Percentiles rank a stretch among this genome's conserved stretches.
These are phyloP conservation scores for Myxocyprinus asiaticus DNA, from an alignment of 2,113 vertebrate genomes.

Conservation along the genomic window DNA sequence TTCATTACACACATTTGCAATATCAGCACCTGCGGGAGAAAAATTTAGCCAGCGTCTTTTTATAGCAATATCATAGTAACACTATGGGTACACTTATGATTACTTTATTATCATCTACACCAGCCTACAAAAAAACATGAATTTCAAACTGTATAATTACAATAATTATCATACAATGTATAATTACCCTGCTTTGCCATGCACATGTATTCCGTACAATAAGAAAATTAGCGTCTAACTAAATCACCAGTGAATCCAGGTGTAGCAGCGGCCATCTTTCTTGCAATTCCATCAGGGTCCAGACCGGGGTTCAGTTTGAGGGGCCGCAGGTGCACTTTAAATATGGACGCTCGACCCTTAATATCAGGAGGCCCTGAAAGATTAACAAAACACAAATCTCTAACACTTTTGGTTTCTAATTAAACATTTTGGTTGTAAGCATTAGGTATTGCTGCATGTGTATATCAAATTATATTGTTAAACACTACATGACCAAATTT, in stretches of 20 bases:
- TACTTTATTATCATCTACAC: neutral
- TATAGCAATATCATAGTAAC: neutral
- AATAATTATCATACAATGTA: too few species aligned
- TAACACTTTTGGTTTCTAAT: neutral
- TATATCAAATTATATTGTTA: too few species aligned
- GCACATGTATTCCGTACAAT: too few species aligned
- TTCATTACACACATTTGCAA: constrained; percentile 80
- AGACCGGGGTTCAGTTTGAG: constrained; percentile 73
- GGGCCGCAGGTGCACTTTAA: constrained; percentile 78
- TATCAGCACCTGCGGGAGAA: constrained; percentile 73
- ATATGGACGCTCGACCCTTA: constrained; percentile 80
- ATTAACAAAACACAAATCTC: neutral
- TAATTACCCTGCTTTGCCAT: too few species aligned
- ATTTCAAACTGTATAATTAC: too few species aligned
- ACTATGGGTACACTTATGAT: neutral
- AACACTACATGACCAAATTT: too few species aligned
- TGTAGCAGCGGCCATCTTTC: constrained; percentile 73
- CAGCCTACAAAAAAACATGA: too few species aligned
- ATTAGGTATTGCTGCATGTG: too few species aligned
- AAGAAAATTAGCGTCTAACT: too few species aligned
- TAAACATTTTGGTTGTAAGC: too few species aligned
- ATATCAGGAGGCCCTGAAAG: constrained; percentile 78
- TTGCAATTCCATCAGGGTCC: constrained; percentile 64
- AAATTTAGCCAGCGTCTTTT: neutral
- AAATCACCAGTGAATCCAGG: constrained; percentile 80